A percentile compares a stretch with the other conserved stretches of the same genome.
Conservation (phyloP, 2,113 vertebrate species). For the Glareola pratincola region DNA sequence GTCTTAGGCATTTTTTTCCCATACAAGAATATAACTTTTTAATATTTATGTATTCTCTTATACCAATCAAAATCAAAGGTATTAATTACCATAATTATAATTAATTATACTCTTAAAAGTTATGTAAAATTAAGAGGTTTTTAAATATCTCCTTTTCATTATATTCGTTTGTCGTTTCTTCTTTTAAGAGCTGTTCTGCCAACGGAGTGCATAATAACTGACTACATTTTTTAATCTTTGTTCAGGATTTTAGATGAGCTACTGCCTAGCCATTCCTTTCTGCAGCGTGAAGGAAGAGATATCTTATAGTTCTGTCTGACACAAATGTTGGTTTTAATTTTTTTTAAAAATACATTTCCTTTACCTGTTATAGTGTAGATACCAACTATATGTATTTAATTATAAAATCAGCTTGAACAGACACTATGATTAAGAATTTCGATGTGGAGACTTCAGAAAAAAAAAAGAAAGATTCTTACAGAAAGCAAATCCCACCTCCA, state of each 20-base stretch:
- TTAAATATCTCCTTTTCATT: slow-evolving; percentile 8
- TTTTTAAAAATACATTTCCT: neutral
- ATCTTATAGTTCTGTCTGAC: neutral
- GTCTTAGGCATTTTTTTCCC: neutral
- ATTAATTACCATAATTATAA: slow-evolving; percentile 15
- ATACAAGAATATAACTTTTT: neutral
- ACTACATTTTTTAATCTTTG: neutral
- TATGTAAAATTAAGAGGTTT: slow-evolving; percentile 11
- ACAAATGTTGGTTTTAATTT: neutral
- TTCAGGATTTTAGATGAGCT: neutral
- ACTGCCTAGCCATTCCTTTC: neutral
- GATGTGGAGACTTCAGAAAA: neutral
- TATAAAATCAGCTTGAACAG: neutral
- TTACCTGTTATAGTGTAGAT: neutral
- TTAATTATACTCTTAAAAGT: slow-evolving; percentile 20
- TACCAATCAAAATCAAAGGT: neutral
- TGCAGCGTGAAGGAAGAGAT: neutral
- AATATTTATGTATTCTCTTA: slow-evolving; percentile 3
- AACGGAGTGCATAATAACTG: neutral
- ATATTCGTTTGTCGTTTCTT: neutral
- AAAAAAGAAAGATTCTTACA: neutral
- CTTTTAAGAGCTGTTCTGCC: neutral
- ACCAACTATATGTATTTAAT: neutral
- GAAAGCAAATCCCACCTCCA: neutral
- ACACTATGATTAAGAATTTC: neutral